A percentile compares a stretch with the other conserved stretches of the same genome.
phyloP scores from a whole-genome alignment of 2,113 vertebrate species.

The Paradoxurus hermaphroditus region DNA sequence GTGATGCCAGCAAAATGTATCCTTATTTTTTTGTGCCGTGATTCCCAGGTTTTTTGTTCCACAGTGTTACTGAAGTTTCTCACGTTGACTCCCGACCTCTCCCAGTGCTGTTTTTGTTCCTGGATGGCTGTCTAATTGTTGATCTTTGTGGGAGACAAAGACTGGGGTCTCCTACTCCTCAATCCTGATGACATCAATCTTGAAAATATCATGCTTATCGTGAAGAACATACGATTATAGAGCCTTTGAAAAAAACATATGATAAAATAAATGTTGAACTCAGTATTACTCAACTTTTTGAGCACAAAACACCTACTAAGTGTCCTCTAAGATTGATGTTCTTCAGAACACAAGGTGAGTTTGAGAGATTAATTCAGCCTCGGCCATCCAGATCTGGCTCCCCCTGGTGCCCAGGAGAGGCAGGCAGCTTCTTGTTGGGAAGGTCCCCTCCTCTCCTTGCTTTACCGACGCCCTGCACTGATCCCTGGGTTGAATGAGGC shows the following conservation, averaged over 20 bases:
- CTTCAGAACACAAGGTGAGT: not conserved
- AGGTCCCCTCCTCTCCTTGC: not conserved
- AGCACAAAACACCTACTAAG: not conserved
- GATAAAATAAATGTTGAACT: not conserved
- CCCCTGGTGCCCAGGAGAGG: not conserved
- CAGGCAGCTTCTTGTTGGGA: not conserved
- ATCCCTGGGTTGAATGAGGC: not conserved
- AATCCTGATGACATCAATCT: not conserved
- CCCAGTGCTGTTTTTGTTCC: not conserved
- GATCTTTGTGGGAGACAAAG: not conserved
- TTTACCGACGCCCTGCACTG: not conserved
- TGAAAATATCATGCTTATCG: not conserved
- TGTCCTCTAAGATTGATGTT: not conserved
- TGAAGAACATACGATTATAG: not conserved
- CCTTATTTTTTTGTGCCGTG: not conserved
- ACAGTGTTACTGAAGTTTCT: not conserved
- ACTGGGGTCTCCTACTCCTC: not conserved
- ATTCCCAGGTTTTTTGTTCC: not conserved
- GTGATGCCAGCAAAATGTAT: not conserved
- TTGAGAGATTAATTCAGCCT: not conserved
- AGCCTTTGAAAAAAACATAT: not conserved
- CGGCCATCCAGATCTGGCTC: rapidly evolving
- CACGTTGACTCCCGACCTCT: not conserved
- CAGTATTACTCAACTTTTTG: not conserved
- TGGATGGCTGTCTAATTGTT: not conserved